These are phyloP conservation scores for Atherinomorus stipes DNA, from an alignment of 2,113 vertebrate genomes.

Conservation along the genomic window DNA sequence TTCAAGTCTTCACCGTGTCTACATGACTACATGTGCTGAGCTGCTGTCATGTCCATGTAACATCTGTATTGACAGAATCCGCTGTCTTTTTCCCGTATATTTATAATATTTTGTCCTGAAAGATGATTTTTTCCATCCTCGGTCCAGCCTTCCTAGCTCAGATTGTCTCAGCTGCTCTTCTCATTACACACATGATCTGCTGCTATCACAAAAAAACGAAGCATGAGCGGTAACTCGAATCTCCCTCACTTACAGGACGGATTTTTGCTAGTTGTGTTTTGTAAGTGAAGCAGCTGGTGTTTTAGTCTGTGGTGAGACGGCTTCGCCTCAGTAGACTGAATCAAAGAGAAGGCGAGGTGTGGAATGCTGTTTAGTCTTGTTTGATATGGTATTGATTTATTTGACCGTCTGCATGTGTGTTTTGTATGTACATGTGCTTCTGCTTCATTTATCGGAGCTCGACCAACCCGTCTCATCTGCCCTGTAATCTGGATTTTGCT, in stretches of 20 bases:
- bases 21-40: no score
- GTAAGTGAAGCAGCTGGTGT: background rate
- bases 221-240: background rate
- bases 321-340: no score
- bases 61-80: no score
- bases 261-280: background rate
- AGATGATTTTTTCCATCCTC: no score
- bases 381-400: no score
- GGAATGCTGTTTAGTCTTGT: background rate
- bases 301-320: background rate
- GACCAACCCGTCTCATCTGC: constrained; percentile 48
- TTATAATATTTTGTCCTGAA: no score
- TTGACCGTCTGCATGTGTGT: background rate
- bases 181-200: no score
- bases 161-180: no score
- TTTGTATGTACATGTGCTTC: background rate
- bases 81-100: no score
- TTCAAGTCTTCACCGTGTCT: no score
- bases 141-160: no score
- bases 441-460: background rate
- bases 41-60: no score
- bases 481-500: background rate
- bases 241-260: background rate
- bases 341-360: background rate
- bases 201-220: background rate